Percentiles rank a stretch among this genome's conserved stretches.
phyloP scores from a whole-genome alignment of 1,140 invertebrate genomes.

The Lasioglossum albipes region DNA sequence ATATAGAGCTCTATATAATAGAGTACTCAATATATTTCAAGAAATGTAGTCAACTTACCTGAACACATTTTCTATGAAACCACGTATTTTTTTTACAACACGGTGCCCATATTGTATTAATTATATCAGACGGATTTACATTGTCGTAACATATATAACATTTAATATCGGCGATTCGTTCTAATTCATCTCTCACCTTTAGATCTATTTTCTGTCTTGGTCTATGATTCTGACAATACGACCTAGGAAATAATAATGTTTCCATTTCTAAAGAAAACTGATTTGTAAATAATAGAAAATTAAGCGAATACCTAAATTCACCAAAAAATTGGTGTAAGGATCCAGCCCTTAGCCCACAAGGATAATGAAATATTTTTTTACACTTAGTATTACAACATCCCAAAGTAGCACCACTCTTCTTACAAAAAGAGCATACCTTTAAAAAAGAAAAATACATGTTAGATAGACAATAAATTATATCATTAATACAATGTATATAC shows the following conservation, averaged over 20 bases:
- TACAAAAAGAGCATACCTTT: constrained; percentile 83
- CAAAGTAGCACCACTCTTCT: constrained; percentile 82
- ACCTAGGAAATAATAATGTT: constrained; percentile 38
- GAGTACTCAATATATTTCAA: no score
- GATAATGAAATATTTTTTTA: constrained; percentile 83
- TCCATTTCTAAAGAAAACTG: background rate
- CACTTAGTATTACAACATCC: constrained; percentile 82
- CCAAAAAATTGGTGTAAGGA: constrained; percentile 83
- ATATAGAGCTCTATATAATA: no score
- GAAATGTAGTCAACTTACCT: constrained; percentile 72
- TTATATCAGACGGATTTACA: constrained; percentile 73
- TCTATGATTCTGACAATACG: constrained; percentile 83
- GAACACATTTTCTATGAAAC: constrained; percentile 83
- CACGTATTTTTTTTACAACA: constrained; percentile 83
- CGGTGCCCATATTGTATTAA: constrained; percentile 81
- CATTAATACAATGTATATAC: background rate
- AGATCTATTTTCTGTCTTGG: constrained; percentile 79
- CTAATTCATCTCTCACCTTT: constrained; percentile 59
- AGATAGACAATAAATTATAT: background rate
- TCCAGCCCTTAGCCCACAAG: constrained; percentile 82
- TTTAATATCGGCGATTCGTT: constrained; percentile 60
- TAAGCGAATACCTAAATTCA: constrained; percentile 80
- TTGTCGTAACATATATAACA: constrained; percentile 83
- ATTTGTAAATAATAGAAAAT: background rate
- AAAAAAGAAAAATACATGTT: constrained; percentile 41